phyloP scores from a whole-genome alignment of 2,113 vertebrate genomes.

The Hippocampus barbouri region DNA sequence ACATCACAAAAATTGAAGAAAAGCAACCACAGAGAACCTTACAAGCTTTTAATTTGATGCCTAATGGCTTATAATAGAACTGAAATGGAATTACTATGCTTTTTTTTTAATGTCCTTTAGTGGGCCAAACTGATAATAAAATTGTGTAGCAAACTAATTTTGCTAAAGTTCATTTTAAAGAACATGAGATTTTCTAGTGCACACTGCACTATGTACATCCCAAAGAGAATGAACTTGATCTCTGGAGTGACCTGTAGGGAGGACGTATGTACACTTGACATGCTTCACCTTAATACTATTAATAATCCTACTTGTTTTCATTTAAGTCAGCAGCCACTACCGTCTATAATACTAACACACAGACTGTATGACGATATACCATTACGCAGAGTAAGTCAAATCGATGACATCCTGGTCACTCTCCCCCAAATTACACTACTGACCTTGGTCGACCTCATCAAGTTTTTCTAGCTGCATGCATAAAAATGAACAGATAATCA shows the following conservation, averaged over 20 bases:
- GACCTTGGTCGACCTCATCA: slow-evolving; percentile 48
- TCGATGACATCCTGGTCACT: slow-evolving; percentile 40
- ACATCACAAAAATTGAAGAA: not conserved
- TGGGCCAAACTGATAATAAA: not conserved
- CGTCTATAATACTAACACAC: not conserved
- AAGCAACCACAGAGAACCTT: not conserved
- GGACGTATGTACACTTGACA: slow-evolving; percentile 31
- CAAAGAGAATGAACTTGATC: slow-evolving; percentile 16
- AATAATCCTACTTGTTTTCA: slow-evolving; percentile 59
- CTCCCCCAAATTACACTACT: slow-evolving; percentile 5
- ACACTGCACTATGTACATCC: not conserved
- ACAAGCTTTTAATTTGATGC: not conserved
- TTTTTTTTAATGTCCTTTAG: not conserved
- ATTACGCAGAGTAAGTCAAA: slow-evolving; percentile 42
- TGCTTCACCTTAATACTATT: slow-evolving; percentile 49
- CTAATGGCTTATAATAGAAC: not conserved
- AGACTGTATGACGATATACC: slow-evolving; percentile 6
- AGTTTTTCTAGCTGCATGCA: not conserved
- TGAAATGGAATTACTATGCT: not conserved
- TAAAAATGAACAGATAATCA: not conserved
- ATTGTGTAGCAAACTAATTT: not conserved
- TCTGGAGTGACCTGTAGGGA: slow-evolving; percentile 15
- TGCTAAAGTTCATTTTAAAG: not conserved
- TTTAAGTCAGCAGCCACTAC: slow-evolving; percentile 43
- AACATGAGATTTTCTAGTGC: not conserved